Percentiles rank a stretch among this genome's conserved stretches.
Evolutionary conservation across 1,140 invertebrate species (phyloP).

Genomic region (Copidosoma floridanum): DNA sequence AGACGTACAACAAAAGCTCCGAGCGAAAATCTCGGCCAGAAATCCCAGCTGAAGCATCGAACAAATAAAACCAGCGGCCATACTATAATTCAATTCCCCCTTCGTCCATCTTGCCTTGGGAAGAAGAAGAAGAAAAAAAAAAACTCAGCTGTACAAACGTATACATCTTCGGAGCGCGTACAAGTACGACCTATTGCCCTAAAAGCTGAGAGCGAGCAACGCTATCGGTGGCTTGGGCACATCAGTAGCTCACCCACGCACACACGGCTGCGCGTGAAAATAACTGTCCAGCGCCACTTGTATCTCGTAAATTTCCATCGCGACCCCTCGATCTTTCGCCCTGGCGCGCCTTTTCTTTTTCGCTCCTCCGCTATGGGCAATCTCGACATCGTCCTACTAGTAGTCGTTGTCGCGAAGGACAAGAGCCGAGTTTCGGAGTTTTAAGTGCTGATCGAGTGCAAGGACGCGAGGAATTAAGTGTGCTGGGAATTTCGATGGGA

Average conservation of each 20-base stretch:
- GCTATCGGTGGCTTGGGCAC: no score
- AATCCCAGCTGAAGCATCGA: not conserved
- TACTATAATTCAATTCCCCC: no score
- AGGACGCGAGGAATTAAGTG: slow-evolving; percentile 19
- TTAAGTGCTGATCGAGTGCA: slow-evolving; percentile 23
- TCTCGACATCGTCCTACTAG: not conserved
- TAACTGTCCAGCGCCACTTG: slow-evolving; percentile 5
- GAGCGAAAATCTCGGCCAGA: slow-evolving; percentile 17
- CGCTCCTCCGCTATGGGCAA: not conserved
- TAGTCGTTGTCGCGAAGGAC: not conserved
- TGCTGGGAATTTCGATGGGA: not conserved
- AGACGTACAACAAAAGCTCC: no score
- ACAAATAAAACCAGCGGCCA: no score
- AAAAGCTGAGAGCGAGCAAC: no score
- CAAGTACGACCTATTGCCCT: slow-evolving; percentile 12
- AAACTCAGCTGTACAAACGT: no score
- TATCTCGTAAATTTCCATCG: slow-evolving; percentile 21
- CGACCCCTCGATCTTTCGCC: slow-evolving; percentile 13
- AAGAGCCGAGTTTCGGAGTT: no score
- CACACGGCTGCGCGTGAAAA: not conserved
- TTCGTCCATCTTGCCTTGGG: no score
- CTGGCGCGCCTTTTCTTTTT: slow-evolving; percentile 6
- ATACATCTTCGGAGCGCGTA: not conserved
- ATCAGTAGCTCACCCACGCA: no score
- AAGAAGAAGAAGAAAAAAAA: no score